Percentiles rank a stretch among this genome's conserved stretches.
These are phyloP conservation scores for Hirtodrosophila confusa DNA, from an alignment of 2,888 invertebrate genomes.

Conservation along the genomic window DNA sequence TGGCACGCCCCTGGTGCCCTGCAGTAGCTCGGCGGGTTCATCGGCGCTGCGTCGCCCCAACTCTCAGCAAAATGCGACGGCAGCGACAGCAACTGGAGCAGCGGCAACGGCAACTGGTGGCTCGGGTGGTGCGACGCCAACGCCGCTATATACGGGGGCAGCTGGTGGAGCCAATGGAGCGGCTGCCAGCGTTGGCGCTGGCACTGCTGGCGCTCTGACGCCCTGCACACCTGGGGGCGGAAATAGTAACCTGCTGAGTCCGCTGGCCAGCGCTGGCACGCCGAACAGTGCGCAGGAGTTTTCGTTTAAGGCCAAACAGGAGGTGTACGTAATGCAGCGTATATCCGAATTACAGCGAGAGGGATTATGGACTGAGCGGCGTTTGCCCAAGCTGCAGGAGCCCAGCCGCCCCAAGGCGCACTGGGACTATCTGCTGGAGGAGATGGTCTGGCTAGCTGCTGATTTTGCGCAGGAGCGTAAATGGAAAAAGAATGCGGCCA, in stretches of 20 bases:
- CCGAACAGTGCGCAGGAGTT: constrained; percentile 85
- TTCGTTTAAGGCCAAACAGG: constrained; percentile 93
- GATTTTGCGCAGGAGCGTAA: constrained; percentile 99
- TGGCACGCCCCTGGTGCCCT: constrained; percentile 85
- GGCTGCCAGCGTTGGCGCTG: constrained; percentile 32
- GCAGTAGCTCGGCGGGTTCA: constrained; percentile 70
- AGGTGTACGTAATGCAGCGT: constrained; percentile 96
- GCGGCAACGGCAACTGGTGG: constrained; percentile 21
- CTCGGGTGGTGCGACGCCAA: constrained; percentile 33
- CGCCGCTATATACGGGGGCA: constrained; percentile 42
- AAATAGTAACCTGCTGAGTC: constrained; percentile 68
- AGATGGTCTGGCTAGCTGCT: constrained; percentile 99
- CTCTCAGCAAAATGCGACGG: constrained; percentile 52
- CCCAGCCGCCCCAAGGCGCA: constrained; percentile 96
- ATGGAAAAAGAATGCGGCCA: constrained; percentile 98
- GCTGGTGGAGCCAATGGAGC: constrained; percentile 25
- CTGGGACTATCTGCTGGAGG: constrained; percentile 99
- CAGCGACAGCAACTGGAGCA: constrained; percentile 32
- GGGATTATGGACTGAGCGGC: constrained; percentile 96
- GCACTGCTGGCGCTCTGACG: constrained; percentile 41
- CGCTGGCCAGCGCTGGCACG: constrained; percentile 69
- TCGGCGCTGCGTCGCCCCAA: constrained; percentile 70
- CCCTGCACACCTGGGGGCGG: constrained; percentile 54
- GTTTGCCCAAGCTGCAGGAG: constrained; percentile 96
- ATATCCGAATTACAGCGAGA: constrained; percentile 96